phyloP scores from a whole-genome alignment of 2,113 vertebrate species.

The Rissa tridactyla region DNA sequence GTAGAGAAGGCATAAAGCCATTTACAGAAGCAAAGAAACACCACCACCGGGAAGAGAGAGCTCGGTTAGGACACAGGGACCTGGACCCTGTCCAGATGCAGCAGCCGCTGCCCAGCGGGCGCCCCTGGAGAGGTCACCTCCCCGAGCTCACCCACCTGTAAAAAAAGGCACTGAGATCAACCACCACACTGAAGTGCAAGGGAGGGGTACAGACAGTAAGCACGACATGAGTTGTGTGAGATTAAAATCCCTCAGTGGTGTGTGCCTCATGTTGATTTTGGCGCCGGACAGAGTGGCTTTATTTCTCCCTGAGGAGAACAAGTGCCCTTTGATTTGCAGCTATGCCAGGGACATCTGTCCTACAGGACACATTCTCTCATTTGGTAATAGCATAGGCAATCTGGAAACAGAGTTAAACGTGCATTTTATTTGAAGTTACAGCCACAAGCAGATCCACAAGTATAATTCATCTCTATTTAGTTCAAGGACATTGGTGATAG shows the following conservation, averaged over 20 bases:
- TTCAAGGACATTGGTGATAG: neutral
- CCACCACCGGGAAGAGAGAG: neutral
- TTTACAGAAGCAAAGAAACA: neutral
- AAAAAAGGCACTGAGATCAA: neutral
- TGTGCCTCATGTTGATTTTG: neutral
- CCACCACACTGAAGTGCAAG: neutral
- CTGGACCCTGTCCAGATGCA: neutral
- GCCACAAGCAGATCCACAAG: neutral
- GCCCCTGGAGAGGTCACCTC: neutral
- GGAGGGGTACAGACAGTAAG: neutral
- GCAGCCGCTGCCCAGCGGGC: neutral
- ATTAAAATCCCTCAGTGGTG: neutral
- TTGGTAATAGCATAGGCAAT: neutral
- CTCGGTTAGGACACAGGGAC: accelerated
- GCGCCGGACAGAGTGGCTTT: neutral
- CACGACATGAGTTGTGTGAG: accelerated
- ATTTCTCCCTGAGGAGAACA: neutral
- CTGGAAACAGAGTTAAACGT: neutral
- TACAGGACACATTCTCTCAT: neutral
- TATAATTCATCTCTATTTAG: neutral
- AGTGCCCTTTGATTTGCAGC: neutral
- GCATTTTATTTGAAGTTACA: neutral
- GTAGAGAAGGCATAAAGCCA: neutral
- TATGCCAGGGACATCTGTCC: neutral
- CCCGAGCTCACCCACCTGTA: neutral